These are phyloP conservation scores for Callipepla squamata DNA, from an alignment of 2,113 vertebrate species.

Conservation along the genomic window DNA sequence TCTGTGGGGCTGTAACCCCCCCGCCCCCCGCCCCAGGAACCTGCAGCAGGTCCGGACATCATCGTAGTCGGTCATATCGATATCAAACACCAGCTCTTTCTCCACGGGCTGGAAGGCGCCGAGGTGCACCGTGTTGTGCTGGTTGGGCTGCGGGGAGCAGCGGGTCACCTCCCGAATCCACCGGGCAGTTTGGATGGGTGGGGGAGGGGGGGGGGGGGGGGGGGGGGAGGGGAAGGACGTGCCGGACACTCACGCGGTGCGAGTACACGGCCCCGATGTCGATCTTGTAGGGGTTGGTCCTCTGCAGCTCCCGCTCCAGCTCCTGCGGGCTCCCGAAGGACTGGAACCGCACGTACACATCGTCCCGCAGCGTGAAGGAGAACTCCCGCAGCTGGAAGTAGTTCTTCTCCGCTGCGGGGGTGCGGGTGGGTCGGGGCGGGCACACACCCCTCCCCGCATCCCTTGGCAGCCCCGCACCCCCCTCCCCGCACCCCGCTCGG, in stretches of 20 bases:
- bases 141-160: constrained; percentile 80
- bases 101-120: constrained; percentile 93
- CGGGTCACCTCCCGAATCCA: not conserved
- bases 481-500: too few species aligned
- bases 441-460: not conserved
- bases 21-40: constrained; percentile 16
- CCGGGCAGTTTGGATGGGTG: not conserved
- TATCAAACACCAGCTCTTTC: constrained; percentile 97
- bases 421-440: not conserved
- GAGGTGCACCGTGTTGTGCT: constrained; percentile 91
- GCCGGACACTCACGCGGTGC: constrained; percentile 80
- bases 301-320: constrained; percentile 96
- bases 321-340: constrained; percentile 90
- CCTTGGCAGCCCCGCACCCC: not conserved
- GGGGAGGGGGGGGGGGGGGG: not conserved
- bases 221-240: not conserved
- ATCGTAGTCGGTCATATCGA: constrained; percentile 98
- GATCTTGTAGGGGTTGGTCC: constrained; percentile 92
- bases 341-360: constrained; percentile 95
- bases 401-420: constrained; percentile 82
- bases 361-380: constrained; percentile 95
- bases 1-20: not conserved
- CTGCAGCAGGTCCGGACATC: constrained; percentile 95
- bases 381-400: constrained; percentile 96
- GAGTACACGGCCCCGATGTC: constrained; percentile 95